phyloP scores from a whole-genome alignment of 2,113 vertebrate species.

The Python bivittatus region DNA sequence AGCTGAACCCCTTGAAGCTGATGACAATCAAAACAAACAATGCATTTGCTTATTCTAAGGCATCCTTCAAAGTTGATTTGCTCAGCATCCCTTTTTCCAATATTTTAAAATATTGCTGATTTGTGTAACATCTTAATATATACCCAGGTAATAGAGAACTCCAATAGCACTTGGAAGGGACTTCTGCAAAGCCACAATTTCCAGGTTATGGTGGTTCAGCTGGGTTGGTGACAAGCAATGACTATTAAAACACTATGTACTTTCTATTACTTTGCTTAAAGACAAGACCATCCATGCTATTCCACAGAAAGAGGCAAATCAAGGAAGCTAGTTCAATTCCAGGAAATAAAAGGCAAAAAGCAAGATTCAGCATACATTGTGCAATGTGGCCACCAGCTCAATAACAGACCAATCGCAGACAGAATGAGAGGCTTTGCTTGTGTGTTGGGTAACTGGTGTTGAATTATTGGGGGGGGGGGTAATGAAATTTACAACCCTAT shows the following conservation, averaged over 20 bases:
- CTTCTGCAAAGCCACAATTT: neutral
- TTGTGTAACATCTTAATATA: neutral
- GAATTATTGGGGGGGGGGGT: neutral
- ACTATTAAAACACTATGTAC: neutral
- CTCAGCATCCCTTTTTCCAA: neutral
- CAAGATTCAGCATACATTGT: neutral
- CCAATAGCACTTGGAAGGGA: neutral
- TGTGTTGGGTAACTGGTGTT: neutral
- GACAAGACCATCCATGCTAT: neutral
- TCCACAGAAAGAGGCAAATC: neutral
- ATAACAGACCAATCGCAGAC: neutral
- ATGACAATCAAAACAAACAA: neutral
- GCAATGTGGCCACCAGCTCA: neutral
- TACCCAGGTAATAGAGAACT: neutral
- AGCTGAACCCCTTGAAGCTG: neutral
- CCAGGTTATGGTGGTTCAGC: neutral
- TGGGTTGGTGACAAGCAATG: neutral
- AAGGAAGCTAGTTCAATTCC: neutral
- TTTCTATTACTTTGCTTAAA: neutral
- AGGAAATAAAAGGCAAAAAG: neutral
- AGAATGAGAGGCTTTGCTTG: neutral
- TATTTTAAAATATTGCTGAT: neutral
- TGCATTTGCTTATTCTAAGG: neutral
- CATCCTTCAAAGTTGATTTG: neutral
- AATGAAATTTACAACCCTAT: neutral